Evolutionary conservation across 37 sponge, comb jelly and placozoan species (phyloP).

Genomic region (Bolinopsis microptera): DNA sequence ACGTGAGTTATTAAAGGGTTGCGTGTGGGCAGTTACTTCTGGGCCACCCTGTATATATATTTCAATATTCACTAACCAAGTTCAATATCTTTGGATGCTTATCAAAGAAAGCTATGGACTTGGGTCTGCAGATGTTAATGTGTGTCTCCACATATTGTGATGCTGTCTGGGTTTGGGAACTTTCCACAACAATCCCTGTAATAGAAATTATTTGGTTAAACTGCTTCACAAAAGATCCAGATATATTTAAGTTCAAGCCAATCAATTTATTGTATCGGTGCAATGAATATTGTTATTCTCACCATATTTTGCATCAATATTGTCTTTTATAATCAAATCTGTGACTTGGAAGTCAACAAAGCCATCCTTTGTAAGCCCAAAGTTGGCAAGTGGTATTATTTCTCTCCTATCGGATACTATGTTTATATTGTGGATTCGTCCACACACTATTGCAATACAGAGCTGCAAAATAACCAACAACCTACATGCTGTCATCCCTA

Average conservation of each 20-base stretch:
- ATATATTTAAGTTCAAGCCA: too few relatives aligned
- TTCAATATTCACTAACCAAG: too few relatives aligned
- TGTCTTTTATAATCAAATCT: background rate
- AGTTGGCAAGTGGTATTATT: background rate
- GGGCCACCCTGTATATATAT: too few relatives aligned
- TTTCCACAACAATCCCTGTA: constrained; percentile 33
- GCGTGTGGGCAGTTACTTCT: too few relatives aligned
- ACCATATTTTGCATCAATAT: constrained; percentile 6
- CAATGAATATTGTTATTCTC: background rate
- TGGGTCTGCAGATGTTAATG: constrained; percentile 19
- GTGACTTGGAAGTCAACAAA: background rate
- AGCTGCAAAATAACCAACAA: background rate
- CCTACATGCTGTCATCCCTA: background rate
- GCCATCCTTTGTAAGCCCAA: constrained; percentile 39
- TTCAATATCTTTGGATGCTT: constrained; percentile 42
- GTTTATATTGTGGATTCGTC: constrained; percentile 1
- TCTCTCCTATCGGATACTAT: constrained; percentile 23
- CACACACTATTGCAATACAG: background rate
- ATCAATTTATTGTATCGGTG: background rate
- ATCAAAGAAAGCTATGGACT: constrained; percentile 9
- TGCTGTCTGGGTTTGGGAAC: constrained; percentile 19
- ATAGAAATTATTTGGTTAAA: too few relatives aligned
- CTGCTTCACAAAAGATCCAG: too few relatives aligned
- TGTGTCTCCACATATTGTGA: constrained; percentile 12
- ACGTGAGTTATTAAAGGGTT: too few relatives aligned